Evolutionary conservation across 2,888 invertebrate genomes (phyloP).

Genomic region (Leucophenga montana): DNA sequence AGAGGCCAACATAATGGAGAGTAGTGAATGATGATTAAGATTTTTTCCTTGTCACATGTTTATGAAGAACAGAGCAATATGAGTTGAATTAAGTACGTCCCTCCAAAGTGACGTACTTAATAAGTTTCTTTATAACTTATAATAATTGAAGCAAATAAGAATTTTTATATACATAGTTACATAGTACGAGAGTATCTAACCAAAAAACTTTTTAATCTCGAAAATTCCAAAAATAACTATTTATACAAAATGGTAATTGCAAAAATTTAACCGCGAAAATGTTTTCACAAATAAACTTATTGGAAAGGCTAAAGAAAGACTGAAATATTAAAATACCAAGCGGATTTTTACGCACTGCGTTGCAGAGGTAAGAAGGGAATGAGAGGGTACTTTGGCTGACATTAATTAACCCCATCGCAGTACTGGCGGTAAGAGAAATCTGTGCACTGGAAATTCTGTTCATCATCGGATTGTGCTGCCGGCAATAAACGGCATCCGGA

Average conservation of each 20-base stretch:
- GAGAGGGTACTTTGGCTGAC: conserved; percentile 33
- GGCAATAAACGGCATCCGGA: conserved; percentile 42
- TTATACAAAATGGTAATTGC: too few species aligned
- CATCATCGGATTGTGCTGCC: conserved; percentile 65
- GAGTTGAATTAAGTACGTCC: too few species aligned
- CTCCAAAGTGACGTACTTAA: too few species aligned
- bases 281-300: neutral
- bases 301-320: neutral
- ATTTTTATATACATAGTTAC: neutral
- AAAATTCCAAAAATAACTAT: neutral
- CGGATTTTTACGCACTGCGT: neutral
- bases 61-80: too few species aligned
- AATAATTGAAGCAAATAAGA: too few species aligned
- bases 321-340: neutral
- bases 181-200: conserved; percentile 5
- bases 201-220: neutral
- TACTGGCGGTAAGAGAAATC: conserved; percentile 31
- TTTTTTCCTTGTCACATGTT: too few species aligned
- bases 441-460: conserved; percentile 42
- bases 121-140: too few species aligned
- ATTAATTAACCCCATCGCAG: conserved; percentile 68
- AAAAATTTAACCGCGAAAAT: neutral
- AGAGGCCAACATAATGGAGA: conserved; percentile 26
- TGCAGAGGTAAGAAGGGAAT: neutral
- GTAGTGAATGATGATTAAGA: too few species aligned